These are phyloP conservation scores for Altica lythri DNA, from an alignment of 2,888 invertebrate genomes.

Conservation along the genomic window DNA sequence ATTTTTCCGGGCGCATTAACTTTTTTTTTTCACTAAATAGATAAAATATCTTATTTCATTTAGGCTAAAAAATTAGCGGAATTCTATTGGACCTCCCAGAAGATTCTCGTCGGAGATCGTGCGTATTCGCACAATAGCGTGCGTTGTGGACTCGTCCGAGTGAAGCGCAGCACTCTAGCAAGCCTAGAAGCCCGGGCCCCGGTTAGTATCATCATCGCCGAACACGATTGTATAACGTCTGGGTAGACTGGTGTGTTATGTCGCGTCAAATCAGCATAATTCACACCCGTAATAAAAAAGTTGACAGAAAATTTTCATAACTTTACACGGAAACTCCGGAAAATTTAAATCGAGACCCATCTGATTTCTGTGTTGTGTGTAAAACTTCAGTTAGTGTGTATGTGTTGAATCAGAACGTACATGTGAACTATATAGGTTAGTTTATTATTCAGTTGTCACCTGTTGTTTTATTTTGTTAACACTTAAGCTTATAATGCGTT, in stretches of 20 bases:
- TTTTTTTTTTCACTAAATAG: constrained; percentile 10
- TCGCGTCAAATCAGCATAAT: constrained; percentile 11
- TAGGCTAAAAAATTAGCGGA: background rate
- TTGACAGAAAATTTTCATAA: constrained; percentile 15
- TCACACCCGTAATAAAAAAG: constrained; percentile 7
- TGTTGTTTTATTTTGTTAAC: constrained; percentile 31
- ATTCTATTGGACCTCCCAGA: constrained; percentile 14
- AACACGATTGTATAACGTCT: constrained; percentile 20
- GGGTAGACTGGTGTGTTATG: constrained; percentile 23
- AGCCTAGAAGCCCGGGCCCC: constrained; percentile 47
- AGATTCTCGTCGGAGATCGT: constrained; percentile 34
- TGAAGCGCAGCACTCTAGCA: constrained; percentile 36
- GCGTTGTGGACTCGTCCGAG: constrained; percentile 39
- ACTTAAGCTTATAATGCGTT: background rate
- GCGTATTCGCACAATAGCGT: constrained; percentile 36
- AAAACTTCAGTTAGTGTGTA: constrained; percentile 23
- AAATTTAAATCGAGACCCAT: too few relatives aligned
- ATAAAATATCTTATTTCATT: constrained; percentile 9
- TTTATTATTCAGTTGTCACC: constrained; percentile 38
- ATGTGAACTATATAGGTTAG: constrained; percentile 45
- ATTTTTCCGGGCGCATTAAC: too few relatives aligned
- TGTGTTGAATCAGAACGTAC: constrained; percentile 26
- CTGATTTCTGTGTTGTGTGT: background rate
- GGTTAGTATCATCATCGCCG: constrained; percentile 12
- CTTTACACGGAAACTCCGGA: too few relatives aligned